Conservation (phyloP, 1,140 invertebrate genomes). For the Aphidius gifuensis region DNA sequence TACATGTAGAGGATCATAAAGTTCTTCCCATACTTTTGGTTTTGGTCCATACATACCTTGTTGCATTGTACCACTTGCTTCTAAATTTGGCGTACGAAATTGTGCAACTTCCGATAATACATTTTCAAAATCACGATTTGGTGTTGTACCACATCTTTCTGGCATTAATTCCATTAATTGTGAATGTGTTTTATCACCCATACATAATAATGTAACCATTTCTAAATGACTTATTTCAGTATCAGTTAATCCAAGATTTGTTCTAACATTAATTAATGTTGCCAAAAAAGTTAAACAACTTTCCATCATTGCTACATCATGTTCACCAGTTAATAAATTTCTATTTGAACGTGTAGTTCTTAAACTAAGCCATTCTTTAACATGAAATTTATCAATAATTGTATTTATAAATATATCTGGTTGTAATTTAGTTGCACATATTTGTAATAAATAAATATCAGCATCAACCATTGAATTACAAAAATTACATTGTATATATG, state of each 20-base stretch:
- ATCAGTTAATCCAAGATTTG: slow-evolving; percentile 69
- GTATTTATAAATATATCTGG: slow-evolving; percentile 82
- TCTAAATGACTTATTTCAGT: slow-evolving; percentile 73
- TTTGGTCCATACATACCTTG: slow-evolving; percentile 93
- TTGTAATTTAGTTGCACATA: slow-evolving; percentile 85
- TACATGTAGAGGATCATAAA: slow-evolving; percentile 93
- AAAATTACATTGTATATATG: slow-evolving; percentile 97
- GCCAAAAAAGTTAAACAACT: slow-evolving; percentile 87
- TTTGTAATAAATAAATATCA: slow-evolving; percentile 89
- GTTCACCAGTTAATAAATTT: slow-evolving; percentile 67
- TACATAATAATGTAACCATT: slow-evolving; percentile 89
- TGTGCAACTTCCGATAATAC: slow-evolving; percentile 77
- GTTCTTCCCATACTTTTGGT: slow-evolving; percentile 81
- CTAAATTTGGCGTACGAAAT: slow-evolving; percentile 75
- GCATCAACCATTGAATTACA: slow-evolving; percentile 98
- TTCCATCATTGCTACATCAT: slow-evolving; percentile 87
- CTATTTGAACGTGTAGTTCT: slow-evolving; percentile 63
- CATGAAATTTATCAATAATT: slow-evolving; percentile 86
- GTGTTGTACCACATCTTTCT: slow-evolving; percentile 86
- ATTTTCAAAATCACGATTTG: slow-evolving; percentile 85
- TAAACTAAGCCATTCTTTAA: slow-evolving; percentile 82
- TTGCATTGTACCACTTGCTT: slow-evolving; percentile 79
- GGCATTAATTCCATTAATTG: slow-evolving; percentile 94
- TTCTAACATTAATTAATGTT: slow-evolving; percentile 84
- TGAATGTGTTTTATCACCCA: slow-evolving; percentile 92